Evolutionary conservation across 2,888 invertebrate species (phyloP).

Genomic region (Leptinotarsa tumamoca): DNA sequence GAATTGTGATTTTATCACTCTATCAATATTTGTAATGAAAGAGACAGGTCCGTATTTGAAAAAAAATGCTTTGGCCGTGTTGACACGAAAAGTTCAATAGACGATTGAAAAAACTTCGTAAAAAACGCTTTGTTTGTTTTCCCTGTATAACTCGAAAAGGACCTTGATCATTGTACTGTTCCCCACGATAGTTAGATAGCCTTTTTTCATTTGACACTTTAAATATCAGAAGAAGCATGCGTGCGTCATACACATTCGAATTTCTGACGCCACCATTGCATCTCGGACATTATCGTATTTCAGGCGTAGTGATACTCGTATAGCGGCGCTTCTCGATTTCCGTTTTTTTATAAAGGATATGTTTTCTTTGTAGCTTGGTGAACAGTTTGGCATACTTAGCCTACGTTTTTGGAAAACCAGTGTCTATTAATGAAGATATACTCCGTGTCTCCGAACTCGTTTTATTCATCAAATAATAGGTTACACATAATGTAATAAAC

Average conservation of each 20-base stretch:
- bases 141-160: no score
- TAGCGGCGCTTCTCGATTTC: not conserved
- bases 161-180: no score
- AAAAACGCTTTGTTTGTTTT: no score
- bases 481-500: no score
- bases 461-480: no score
- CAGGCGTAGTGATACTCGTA: not conserved
- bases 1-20: no score
- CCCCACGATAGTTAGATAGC: no score
- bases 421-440: not conserved
- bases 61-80: no score
- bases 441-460: not conserved
- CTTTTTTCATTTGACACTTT: not conserved
- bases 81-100: no score
- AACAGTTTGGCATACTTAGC: not conserved
- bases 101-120: no score
- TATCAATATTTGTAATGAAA: no score
- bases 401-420: not conserved
- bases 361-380: not conserved
- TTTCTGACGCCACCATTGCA: slow-evolving; percentile 7
- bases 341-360: not conserved
- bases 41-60: no score
- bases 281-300: not conserved
- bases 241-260: not conserved
- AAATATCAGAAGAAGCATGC: not conserved